A percentile compares a stretch with the other conserved stretches of the same genome.
Conservation (phyloP, 2,797 vertebrate genomes). For the Eurystomus glaucurus region DNA sequence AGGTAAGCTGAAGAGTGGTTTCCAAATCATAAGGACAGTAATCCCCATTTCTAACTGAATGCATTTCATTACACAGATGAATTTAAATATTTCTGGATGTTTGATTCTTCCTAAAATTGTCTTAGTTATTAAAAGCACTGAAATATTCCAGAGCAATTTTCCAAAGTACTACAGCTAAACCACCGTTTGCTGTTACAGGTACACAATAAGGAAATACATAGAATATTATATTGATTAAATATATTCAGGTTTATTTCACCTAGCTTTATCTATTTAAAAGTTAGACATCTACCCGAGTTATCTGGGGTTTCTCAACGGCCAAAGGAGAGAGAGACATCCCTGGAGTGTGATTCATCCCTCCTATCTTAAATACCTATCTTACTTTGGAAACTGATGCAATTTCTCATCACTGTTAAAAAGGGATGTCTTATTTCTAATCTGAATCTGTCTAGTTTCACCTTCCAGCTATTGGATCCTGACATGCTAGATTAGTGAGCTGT, state of each 20-base stretch:
- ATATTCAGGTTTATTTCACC: neutral
- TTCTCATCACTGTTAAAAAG: slow-evolving; percentile 40
- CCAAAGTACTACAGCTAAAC: neutral
- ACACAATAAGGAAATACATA: neutral
- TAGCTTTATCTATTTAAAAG: neutral
- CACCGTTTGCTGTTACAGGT: neutral
- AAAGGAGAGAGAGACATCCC: neutral
- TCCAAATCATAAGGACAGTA: slow-evolving; percentile 24
- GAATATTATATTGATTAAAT: neutral
- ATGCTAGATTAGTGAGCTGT: slow-evolving; percentile 50
- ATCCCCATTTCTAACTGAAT: neutral
- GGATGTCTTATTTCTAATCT: slow-evolving; percentile 48
- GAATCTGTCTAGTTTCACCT: slow-evolving; percentile 50
- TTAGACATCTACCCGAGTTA: neutral
- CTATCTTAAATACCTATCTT: slow-evolving; percentile 49
- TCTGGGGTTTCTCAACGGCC: neutral
- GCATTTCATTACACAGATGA: neutral
- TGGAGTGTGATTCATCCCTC: neutral
- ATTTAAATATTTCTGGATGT: neutral
- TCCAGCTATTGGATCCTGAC: slow-evolving; percentile 30
- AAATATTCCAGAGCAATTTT: neutral
- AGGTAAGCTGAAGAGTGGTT: neutral
- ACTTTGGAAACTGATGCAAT: slow-evolving; percentile 29
- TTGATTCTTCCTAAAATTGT: neutral
- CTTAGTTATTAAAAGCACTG: neutral